phyloP scores from a whole-genome alignment of 2,888 invertebrate genomes.

The Leptinotarsa juncta region DNA sequence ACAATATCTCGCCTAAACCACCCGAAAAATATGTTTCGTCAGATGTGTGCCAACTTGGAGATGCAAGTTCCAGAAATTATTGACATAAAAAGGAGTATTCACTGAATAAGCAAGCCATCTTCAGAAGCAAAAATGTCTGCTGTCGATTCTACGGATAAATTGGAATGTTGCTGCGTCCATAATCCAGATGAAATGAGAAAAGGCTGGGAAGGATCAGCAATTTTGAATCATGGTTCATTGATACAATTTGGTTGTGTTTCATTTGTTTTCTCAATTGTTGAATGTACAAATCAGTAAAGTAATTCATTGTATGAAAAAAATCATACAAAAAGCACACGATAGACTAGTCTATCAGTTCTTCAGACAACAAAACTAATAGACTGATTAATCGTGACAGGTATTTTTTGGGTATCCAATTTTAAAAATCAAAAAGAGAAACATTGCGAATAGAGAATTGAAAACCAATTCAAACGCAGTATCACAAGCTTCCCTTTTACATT shows the following conservation, averaged over 20 bases:
- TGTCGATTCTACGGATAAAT: conserved; percentile 56
- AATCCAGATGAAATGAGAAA: conserved; percentile 62
- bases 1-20: conserved; percentile 69
- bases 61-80: conserved; percentile 67
- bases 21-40: conserved; percentile 39
- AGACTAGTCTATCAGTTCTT: no score
- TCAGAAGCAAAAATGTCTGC: conserved; percentile 61
- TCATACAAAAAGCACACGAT: no score
- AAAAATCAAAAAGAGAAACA: no score
- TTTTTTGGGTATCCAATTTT: no score
- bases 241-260: conserved; percentile 88
- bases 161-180: conserved; percentile 60
- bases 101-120: conserved; percentile 53
- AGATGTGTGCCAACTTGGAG: conserved; percentile 56
- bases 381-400: no score
- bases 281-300: conserved; percentile 56
- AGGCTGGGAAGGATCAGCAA: conserved; percentile 92
- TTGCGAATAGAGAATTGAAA: no score
- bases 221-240: conserved; percentile 86
- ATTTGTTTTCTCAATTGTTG: conserved; percentile 83
- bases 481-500: no score
- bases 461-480: no score
- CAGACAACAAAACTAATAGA: no score
- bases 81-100: conserved; percentile 66
- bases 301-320: conserved; percentile 35